Evolutionary conservation across 2,797 vertebrate genomes (phyloP).

Genomic region (Phylloscopus collybita): DNA sequence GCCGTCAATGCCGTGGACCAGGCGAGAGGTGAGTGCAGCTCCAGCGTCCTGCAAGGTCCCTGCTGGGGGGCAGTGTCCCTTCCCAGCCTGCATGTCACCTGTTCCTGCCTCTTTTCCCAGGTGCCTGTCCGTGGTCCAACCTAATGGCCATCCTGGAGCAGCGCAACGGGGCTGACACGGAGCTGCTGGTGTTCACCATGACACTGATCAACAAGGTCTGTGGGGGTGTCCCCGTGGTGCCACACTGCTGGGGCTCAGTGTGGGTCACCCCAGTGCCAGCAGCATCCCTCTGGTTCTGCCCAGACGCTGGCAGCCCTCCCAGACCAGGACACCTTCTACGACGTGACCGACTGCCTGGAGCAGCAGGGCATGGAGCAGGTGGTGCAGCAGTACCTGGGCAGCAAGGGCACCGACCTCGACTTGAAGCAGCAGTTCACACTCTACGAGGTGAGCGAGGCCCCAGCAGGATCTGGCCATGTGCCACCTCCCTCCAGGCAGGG

Average conservation of each 20-base stretch:
- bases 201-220: conserved; percentile 94
- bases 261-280: background rate
- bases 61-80: rapidly evolving
- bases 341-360: conserved; percentile 91
- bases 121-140: conserved; percentile 83
- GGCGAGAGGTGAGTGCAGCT: conserved; percentile 79
- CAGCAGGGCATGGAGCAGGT: conserved; percentile 89
- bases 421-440: conserved; percentile 85
- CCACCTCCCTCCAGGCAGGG: background rate
- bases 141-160: conserved; percentile 88
- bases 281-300: background rate
- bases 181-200: conserved; percentile 90
- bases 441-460: conserved; percentile 82
- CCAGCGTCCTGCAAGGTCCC: rapidly evolving
- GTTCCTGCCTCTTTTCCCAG: conserved; percentile 18
- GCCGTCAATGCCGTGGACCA: conserved; percentile 84
- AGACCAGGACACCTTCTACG: conserved; percentile 96
- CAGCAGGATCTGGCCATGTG: rapidly evolving
- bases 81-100: rapidly evolving
- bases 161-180: conserved; percentile 85
- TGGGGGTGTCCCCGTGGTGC: rapidly evolving
- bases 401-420: conserved; percentile 82
- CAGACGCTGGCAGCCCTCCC: conserved; percentile 89
- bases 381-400: conserved; percentile 84
- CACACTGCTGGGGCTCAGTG: rapidly evolving